Base-by-base conservation (phyloP, 2,888 invertebrate genomes). In the Aricia artaxerxes region DNA sequence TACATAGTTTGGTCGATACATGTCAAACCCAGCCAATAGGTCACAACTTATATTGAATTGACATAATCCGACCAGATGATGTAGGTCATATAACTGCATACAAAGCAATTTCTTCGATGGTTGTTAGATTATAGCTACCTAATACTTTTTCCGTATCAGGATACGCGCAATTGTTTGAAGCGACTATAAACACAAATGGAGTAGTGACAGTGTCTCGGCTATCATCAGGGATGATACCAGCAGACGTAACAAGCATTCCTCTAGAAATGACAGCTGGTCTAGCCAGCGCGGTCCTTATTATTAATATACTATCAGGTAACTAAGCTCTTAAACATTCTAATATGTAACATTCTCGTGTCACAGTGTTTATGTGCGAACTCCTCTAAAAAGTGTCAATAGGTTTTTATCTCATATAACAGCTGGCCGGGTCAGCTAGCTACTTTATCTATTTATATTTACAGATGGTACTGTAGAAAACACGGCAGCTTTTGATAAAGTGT, bases 401-500 rank as follows among this genome's bases (percentile, higher is more conserved):
- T 24, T 24, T 24, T 24, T 24, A 24, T 24, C 24, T 24, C 24
- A 24, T 24, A 24, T 24, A 24, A 24, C 24, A 24, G 24, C 24
- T 24, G 24, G 24, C 24, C 38, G 4, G 38, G 5, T 40, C 38
- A 40, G 38, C 5, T 40, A 40, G 38, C 4, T 40, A 40, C 40
- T 40, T 40, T 40, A 40, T 5, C 40, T 40, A 40, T 40, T 40
- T 5, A 40, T 40, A 7, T 7, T 61, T 61, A 7, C 75, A 75
- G 75, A 31, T 75, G 1, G 5, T 31, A 78, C 81, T 49, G 72
- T 24, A 0, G 81, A 80, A 9, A 73, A 83, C 16, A 83, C 83
- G 78, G 85, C 84, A 4, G 78, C 81, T 13, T 93, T 93, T 80
- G 88, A 88, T 1, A 89, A 87, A 83, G 84, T 90, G 79, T 81